These are phyloP conservation scores for Pheosia gnoma DNA, from an alignment of 2,888 invertebrate genomes.

Conservation along the genomic window DNA sequence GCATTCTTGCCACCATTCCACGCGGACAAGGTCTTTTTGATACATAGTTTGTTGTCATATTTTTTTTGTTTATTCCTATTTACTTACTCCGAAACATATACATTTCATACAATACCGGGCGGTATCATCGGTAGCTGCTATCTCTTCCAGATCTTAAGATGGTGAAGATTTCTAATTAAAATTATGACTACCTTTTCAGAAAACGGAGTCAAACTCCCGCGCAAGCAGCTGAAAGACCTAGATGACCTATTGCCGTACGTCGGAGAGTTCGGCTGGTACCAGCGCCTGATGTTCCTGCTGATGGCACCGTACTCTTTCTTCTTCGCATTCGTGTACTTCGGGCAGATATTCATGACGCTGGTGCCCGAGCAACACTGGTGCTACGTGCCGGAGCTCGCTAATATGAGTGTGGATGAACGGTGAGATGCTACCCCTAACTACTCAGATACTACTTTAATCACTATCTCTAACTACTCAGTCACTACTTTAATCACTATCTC, in stretches of 20 bases:
- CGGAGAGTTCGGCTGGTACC: slow-evolving; percentile 78
- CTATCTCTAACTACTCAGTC: no score
- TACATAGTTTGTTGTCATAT: no score
- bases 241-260: slow-evolving; percentile 72
- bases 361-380: slow-evolving; percentile 75
- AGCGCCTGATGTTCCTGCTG: slow-evolving; percentile 68
- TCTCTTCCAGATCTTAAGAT: no score
- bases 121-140: no score
- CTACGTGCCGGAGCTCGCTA: slow-evolving; percentile 55
- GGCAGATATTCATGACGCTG: slow-evolving; percentile 76
- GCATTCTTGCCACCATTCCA: no score
- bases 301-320: slow-evolving; percentile 78
- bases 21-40: no score
- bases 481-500: no score
- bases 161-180: no score
- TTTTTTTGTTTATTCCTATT: no score
- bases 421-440: slow-evolving; percentile 20
- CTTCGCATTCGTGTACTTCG: slow-evolving; percentile 78
- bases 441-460: no score
- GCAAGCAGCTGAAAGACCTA: slow-evolving; percentile 58
- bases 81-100: no score
- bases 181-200: slow-evolving; percentile 28
- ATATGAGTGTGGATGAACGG: slow-evolving; percentile 63
- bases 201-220: slow-evolving; percentile 28
- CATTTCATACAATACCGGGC: no score